Evolutionary conservation across 2,888 invertebrate species (phyloP), one percentile per base, ranked within the genome.

Genomic region (Anodontia alba): DNA sequence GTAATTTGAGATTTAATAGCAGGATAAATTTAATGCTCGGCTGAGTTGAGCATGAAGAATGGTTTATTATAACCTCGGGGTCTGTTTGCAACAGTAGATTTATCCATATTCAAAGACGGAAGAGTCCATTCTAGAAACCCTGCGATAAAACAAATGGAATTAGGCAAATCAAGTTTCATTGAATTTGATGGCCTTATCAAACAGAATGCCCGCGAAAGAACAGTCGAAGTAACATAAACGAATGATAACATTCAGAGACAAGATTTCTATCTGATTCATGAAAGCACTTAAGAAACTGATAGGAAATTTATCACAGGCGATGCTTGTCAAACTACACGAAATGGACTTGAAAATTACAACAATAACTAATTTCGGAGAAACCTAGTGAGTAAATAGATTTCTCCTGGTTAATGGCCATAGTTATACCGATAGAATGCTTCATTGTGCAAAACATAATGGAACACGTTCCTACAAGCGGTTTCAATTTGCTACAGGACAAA

Each of bases 381-480:
- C 15, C 10, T 12, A 42, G 26, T 36, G 7, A 54, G 54, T 54
- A 49, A 49, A 49, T 49, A 49, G 49, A 49, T n/a, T 49, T 49
- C 38, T 67, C 69, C 43, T 69, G 29, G 69, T 69, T 69, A 69
- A 69, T 69, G 69, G 69, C 46, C 17, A 42, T 42, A 69, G 69
- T 69, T 69, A 69, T 20, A 23, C 10, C 23, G 69, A 69, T 69
- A 69, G 69, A 69, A 46, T 29, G 46, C 42, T 69, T 69, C 57
- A 75, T 78, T 80, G 81, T 81, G 71, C 62, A 71, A 74, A 70
- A 66, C 43, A 77, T 81, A 73, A 80, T 73, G 69, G 54, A 42
- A 73, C 49, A 66, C 72, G 70, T 51, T 46, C 79, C 81, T 70
- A 66, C 77, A 62, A 81, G 77, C 81, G 73, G 73, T 81, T 81